Conservation (phyloP, 2,797 vertebrate species). For the Leptatherina wallacei region DNA sequence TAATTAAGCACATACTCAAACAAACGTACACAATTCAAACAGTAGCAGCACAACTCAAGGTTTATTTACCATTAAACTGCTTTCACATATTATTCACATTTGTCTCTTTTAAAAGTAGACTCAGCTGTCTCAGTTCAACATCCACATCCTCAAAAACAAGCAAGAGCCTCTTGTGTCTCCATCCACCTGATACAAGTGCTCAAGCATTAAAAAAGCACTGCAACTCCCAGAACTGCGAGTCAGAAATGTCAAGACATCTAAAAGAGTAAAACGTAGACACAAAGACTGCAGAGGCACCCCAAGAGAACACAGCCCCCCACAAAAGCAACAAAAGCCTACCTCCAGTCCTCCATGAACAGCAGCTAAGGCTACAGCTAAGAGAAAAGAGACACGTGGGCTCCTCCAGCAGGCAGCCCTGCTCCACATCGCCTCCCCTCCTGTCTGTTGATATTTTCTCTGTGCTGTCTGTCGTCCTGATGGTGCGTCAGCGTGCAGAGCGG, state of each 20-base stretch:
- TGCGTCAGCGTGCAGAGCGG: conserved; percentile 35
- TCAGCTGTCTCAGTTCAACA: conserved; percentile 27
- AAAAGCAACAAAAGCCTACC: conserved; percentile 82
- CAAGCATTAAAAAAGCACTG: conserved; percentile 25
- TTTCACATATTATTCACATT: conserved; percentile 10
- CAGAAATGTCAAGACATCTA: conserved; percentile 18
- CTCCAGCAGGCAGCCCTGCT: conserved; percentile 60
- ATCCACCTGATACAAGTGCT: conserved; percentile 34
- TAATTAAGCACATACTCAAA: neutral
- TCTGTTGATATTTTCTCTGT: conserved; percentile 38
- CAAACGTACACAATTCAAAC: conserved; percentile 15
- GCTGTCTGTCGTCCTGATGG: conserved; percentile 17
- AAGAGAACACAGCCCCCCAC: conserved; percentile 44
- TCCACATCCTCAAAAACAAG: conserved; percentile 41
- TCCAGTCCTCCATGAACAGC: conserved; percentile 74
- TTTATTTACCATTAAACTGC: conserved; percentile 22
- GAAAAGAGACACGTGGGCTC: conserved; percentile 70
- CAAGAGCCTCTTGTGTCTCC: conserved; percentile 23
- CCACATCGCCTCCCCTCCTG: conserved; percentile 43
- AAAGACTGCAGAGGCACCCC: conserved; percentile 43
- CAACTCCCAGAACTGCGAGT: conserved; percentile 24
- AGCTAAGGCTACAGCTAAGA: conserved; percentile 64
- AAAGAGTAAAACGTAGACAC: conserved; percentile 40
- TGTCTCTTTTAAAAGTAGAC: conserved; percentile 11
- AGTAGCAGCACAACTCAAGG: conserved; percentile 11